Evolutionary conservation across 2,797 vertebrate species (phyloP), one percentile per base, ranked within the genome.

Genomic region (Etheostoma perlongum): DNA sequence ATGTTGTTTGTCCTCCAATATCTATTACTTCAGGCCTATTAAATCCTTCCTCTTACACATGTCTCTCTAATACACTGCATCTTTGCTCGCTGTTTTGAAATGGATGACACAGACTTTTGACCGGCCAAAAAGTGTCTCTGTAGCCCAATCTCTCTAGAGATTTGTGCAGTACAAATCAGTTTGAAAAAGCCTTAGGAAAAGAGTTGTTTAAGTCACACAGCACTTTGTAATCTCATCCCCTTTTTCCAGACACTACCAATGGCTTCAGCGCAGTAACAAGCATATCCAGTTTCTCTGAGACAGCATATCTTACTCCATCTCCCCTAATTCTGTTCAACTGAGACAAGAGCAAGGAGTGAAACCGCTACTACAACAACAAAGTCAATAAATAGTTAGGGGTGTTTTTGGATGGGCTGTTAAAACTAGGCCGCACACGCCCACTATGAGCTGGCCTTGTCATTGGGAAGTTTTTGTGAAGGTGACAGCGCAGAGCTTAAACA

Each of bases 181-280:
- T 85, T 88, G 72, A 88, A 87, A 74, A 81, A 88, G 73, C 83
- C 79, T 78, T 33, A 51, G 80, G 89, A 92, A 80, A 81, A 80
- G 83, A 88, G 82, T 79, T 86, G 81, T 85, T 88, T 52, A 74
- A 87, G 88, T 86, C 84, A 72, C 86, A 81, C 76, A 76, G 84
- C 67, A 51, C 72, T 85, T 60, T 16, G 62, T 89, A 89, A 91
- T 90, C 86, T 84, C 73, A 85, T 79, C 72, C 76, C 49, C 18
- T 68, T 90, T 68, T 79, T 78, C 69, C 66, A 67, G 79, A 89
- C 79, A 64, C 63, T n/a, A 76, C 78, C 27, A 46, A 74, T 73
- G 76, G 75, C 81, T 78, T 83, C 72, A 36, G 54, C 79, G 75
- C 71, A 54, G 67, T 77, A 88, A 84, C 90, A 90, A 91, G 85